phyloP scores from a whole-genome alignment of 2,888 invertebrate species.

The Lepidocyrtoides sp. region DNA sequence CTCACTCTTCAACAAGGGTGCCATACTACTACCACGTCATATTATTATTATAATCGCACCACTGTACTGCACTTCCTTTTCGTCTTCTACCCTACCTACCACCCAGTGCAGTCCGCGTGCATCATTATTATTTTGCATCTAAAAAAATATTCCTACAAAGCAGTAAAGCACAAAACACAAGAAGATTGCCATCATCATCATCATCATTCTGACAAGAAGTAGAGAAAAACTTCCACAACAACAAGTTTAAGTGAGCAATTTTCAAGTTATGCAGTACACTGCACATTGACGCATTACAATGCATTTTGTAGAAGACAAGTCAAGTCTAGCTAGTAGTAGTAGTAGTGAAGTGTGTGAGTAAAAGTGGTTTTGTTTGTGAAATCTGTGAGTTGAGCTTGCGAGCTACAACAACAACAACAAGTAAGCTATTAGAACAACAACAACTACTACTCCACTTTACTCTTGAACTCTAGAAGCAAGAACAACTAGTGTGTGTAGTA shows the following conservation, averaged over 20 bases:
- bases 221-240: constrained; percentile 47
- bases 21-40: not conserved
- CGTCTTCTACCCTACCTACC: not conserved
- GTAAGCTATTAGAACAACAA: constrained; percentile 18
- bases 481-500: constrained; percentile 14
- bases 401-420: not conserved
- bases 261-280: constrained; percentile 49
- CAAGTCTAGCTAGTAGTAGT: not conserved
- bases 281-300: constrained; percentile 38
- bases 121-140: constrained; percentile 5
- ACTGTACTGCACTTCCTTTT: constrained; percentile 41
- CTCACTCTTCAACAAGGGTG: constrained; percentile 15
- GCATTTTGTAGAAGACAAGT: not conserved
- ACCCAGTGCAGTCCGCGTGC: constrained; percentile 20
- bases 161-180: constrained; percentile 1
- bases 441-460: constrained; percentile 22
- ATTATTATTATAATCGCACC: constrained; percentile 25
- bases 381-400: constrained; percentile 5
- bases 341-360: not conserved
- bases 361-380: constrained; percentile 50
- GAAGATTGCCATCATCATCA: not conserved
- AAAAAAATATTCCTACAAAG: not conserved
- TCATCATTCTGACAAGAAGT: constrained; percentile 18
- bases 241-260: constrained; percentile 54
- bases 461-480: constrained; percentile 21